Conservation (phyloP, 2,113 vertebrate species). For the Apaloderma vittatum region DNA sequence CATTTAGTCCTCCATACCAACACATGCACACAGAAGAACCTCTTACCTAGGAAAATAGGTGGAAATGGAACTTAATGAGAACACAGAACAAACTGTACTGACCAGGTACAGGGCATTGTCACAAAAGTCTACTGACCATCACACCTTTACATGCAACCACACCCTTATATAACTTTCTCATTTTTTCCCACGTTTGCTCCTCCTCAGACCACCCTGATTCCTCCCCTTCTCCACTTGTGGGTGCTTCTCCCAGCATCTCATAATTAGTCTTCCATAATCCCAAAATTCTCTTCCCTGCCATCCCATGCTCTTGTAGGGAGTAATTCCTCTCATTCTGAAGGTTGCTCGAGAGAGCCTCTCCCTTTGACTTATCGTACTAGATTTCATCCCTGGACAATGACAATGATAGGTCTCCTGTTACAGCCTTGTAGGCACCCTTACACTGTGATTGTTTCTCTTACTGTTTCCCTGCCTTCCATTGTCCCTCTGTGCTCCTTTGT, state of each 20-base stretch:
- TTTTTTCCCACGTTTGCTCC: neutral
- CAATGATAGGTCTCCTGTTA: neutral
- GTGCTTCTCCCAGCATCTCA: neutral
- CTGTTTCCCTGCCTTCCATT: neutral
- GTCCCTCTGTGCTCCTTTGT: neutral
- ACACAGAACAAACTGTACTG: no score
- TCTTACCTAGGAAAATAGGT: neutral
- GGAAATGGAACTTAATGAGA: neutral
- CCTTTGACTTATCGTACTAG: neutral
- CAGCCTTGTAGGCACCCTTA: neutral
- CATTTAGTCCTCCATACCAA: neutral
- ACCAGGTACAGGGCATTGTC: neutral
- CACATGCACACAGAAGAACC: neutral
- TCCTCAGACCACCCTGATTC: neutral
- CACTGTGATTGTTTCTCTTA: neutral
- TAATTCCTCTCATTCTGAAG: neutral
- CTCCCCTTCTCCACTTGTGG: neutral
- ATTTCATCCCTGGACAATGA: neutral
- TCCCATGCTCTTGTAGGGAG: no score
- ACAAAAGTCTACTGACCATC: neutral
- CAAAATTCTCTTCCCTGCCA: neutral
- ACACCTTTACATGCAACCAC: no score
- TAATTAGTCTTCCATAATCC: neutral
- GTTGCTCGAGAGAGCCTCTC: neutral
- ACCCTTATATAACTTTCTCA: neutral